Percentiles rank a stretch among this genome's conserved stretches.
phyloP scores from a whole-genome alignment of 23 tunicate genomes.

The Ciona savignyi region DNA sequence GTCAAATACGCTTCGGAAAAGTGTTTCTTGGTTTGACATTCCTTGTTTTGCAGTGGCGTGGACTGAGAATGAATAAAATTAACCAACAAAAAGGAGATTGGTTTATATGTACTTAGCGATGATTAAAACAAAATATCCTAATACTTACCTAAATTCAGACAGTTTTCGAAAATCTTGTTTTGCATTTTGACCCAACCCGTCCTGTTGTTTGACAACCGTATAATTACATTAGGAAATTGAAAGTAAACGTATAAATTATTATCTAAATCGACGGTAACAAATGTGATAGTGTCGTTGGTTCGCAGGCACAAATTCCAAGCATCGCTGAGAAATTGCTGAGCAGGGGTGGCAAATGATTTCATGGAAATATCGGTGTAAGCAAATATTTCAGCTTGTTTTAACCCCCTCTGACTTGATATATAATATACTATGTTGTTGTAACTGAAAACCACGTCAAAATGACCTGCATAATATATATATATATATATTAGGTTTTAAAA shows the following conservation, averaged over 20 bases:
- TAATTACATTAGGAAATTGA: conserved; percentile 28
- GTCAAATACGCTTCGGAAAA: conserved; percentile 18
- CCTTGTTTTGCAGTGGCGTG: neutral
- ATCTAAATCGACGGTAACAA: conserved; percentile 33
- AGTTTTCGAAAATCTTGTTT: conserved; percentile 6
- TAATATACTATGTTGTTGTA: conserved; percentile 4
- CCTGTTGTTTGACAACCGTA: conserved; percentile 1
- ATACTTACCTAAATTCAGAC: conserved; percentile 20
- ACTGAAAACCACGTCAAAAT: conserved; percentile 6
- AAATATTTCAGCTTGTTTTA: neutral
- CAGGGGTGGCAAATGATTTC: conserved; percentile 30
- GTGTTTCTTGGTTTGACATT: neutral
- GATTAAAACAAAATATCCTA: neutral
- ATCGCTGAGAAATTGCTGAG: conserved; percentile 9
- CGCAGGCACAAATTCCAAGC: conserved; percentile 36
- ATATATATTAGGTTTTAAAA: neutral
- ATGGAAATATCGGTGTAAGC: conserved; percentile 20
- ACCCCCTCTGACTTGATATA: neutral
- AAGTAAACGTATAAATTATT: conserved; percentile 29
- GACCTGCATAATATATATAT: conserved; percentile 2
- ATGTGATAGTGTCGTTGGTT: conserved; percentile 44
- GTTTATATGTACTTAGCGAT: too few species aligned
- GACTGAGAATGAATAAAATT: too few species aligned
- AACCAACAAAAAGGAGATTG: too few species aligned
- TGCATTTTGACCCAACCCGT: conserved; percentile 29